Evolutionary conservation across 2,113 vertebrate species (phyloP), one percentile per base, ranked within the genome.

Genomic region (Oncorhynchus masou): DNA sequence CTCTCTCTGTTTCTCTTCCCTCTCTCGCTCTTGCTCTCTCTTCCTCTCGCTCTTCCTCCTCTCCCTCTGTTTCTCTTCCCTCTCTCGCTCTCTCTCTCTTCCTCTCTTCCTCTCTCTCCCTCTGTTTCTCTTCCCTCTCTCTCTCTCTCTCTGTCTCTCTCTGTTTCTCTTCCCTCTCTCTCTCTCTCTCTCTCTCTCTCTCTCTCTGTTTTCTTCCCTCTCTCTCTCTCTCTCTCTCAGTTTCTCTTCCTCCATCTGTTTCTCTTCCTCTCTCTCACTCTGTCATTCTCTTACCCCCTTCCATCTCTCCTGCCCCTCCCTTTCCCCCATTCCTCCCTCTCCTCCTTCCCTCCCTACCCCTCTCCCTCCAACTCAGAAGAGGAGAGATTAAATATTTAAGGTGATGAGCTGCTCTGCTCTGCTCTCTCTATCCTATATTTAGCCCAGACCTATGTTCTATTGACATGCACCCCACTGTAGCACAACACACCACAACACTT

Each of bases 321-420:
- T 15, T 24, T 27, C 65, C 22, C 78, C 60, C 16, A 5, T 45
- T 22, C 22, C 64, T 68, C 48, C 48, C 67, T 71, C 74, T 71
- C 66, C n/a, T 27, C 22, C 59, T 74, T 73, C 51, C 45, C 45
- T 12, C 25, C 57, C 39, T 60, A 22, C 22, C 3, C 62, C 66
- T 68, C 72, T 70, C 31, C 48, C 39, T 49, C 7, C 29, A 12
- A 20, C 16, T 65, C n/a, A 24, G n/a, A 81, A 22, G 64, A 49
- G 64, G 27, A 70, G 29, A 75, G 49, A 90, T 93, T 74, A 93
- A 93, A 92, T 92, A 92, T 93, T 93, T 91, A 92, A 83, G 72
- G 27, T 84, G 51, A 54, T 54, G 51, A 1, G 16, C 2, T 74
- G 60, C 71, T 83, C 83, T 83, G 83, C 85, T 83, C 87, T 54